Evolutionary conservation across 2,888 invertebrate species (phyloP), one percentile per base, ranked within the genome.

Genomic region (Callinectes sapidus): DNA sequence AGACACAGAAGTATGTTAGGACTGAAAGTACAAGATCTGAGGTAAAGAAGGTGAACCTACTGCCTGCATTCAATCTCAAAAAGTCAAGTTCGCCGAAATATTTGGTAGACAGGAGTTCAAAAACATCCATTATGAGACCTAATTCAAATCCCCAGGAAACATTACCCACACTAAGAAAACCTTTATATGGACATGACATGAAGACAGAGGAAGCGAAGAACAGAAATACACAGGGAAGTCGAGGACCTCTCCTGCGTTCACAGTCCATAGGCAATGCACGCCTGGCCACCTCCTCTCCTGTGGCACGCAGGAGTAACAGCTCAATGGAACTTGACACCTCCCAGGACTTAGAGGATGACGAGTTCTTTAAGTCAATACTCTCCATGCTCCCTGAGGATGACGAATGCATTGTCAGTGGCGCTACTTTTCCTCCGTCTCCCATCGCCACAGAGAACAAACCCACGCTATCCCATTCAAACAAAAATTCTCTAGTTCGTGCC

Each of bases 321-420:
- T 92, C 90, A 42, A 81, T 61, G 28, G 85, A 81, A 42, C n/a
- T 66, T 23, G 91, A 91, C 23, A 16, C 54, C 35, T 88, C 71
- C 35, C 90, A 90, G 71, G 93, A 93, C 48, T 87, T 93, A 61
- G 93, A 91, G 32, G 93, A 93, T 54, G 93, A 93, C 23, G 91
- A 89, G 23, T 89, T 93, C 35, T 93, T 93, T 35, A 89, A 89
- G 32, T 86, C 93, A 16, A 35, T 93, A 14, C 71, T 93, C 39
- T 87, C 90, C 2, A 48, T 71, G 39, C 77, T 93, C 2, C 90
- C 91, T 54, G 93, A 93, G 39, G 93, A 90, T 6, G 92, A 92
- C 28, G 87, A 28, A 42, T 85, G 87, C 32, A 23, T 87, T 13
- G 2, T 23, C 71, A 14, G n/a, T 39, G 66, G 18, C 39, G 1